Conservation (phyloP, 2,888 invertebrate genomes). For the Mystacides longicornis region DNA sequence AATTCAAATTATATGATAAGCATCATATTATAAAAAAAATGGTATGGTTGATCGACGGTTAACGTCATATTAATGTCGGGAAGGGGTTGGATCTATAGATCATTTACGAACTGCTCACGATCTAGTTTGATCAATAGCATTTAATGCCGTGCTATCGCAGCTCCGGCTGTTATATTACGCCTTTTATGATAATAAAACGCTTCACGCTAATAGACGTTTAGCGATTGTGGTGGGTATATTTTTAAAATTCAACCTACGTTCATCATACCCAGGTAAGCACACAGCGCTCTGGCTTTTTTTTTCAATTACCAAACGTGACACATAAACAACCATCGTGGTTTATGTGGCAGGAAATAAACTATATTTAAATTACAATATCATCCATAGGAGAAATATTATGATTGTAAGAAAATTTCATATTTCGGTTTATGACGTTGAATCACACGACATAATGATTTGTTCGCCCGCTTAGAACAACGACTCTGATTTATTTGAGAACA, state of each 20-base stretch:
- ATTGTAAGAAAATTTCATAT: background rate
- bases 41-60: background rate
- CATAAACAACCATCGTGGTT: background rate
- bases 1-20: background rate
- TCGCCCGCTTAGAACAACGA: background rate
- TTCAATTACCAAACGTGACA: slow-evolving; percentile 5
- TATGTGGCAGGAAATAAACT: background rate
- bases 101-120: slow-evolving; percentile 16
- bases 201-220: slow-evolving; percentile 7
- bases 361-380: background rate
- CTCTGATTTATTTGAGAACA: slow-evolving; percentile 1
- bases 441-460: background rate
- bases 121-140: slow-evolving; percentile 16
- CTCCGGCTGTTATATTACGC: slow-evolving; percentile 8
- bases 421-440: background rate
- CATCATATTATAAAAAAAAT: background rate
- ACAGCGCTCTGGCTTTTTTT: background rate
- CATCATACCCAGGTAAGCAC: too few species aligned
- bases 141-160: slow-evolving; percentile 8
- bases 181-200: background rate
- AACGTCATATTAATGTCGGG: slow-evolving; percentile 2
- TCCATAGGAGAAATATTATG: background rate
- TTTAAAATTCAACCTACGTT: too few species aligned
- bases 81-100: slow-evolving; percentile 11
- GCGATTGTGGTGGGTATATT: slow-evolving; percentile 7